Evolutionary conservation across 2,797 vertebrate genomes (phyloP).

Genomic region (Acanthornis magna): DNA sequence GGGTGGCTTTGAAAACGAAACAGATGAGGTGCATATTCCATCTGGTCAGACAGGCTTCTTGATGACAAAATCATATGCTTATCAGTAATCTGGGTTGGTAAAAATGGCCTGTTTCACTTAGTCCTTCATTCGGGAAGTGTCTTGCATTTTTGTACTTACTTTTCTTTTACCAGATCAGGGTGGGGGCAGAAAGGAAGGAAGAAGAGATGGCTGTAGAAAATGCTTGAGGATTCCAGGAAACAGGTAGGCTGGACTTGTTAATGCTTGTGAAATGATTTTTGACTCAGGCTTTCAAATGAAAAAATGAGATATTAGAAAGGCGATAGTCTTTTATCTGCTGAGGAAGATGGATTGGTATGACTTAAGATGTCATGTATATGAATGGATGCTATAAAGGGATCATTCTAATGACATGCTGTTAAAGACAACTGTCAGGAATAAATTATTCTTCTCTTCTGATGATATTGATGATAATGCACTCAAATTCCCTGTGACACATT

Average conservation of each 20-base stretch:
- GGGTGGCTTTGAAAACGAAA: neutral
- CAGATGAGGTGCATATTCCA: neutral
- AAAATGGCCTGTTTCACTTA: neutral
- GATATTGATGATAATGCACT: slow-evolving; percentile 46
- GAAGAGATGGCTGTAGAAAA: neutral
- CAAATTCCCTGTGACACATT: neutral
- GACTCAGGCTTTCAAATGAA: slow-evolving; percentile 62
- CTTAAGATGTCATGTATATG: slow-evolving; percentile 69
- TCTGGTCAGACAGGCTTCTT: neutral
- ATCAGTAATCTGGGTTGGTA: neutral
- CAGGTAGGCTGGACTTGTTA: slow-evolving; percentile 44
- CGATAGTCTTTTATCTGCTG: slow-evolving; percentile 66
- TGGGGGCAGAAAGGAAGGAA: neutral
- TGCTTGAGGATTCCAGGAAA: slow-evolving; percentile 15
- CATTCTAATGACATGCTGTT: slow-evolving; percentile 61
- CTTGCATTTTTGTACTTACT: neutral
- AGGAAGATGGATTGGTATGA: slow-evolving; percentile 70
- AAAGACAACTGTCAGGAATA: slow-evolving; percentile 71
- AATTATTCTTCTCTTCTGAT: slow-evolving; percentile 66
- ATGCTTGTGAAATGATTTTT: slow-evolving; percentile 65
- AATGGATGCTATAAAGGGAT: slow-evolving; percentile 70
- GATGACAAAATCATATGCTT: neutral
- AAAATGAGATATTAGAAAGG: slow-evolving; percentile 66
- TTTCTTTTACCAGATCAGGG: neutral
- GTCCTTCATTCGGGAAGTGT: neutral